Conservation (phyloP, 1,140 invertebrate species). For the Zaprionus ghesquierei region DNA sequence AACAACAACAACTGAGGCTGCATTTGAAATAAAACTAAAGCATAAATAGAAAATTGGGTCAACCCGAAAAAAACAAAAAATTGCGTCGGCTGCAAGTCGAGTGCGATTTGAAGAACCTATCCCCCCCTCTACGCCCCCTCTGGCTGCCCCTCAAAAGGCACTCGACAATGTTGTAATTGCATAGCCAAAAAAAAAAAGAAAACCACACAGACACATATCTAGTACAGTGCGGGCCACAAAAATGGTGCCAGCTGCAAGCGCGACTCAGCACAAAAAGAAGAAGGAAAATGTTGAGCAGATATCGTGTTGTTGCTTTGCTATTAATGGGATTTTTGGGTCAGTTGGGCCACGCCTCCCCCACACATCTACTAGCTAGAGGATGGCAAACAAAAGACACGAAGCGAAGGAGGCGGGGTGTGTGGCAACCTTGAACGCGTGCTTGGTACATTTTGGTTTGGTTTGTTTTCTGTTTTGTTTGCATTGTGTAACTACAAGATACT, state of each 20-base stretch:
- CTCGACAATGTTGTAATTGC: slow-evolving; percentile 54
- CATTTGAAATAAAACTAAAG: slow-evolving; percentile 8
- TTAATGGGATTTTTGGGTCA: slow-evolving; percentile 73
- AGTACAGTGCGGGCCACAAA: slow-evolving; percentile 53
- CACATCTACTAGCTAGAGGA: not conserved
- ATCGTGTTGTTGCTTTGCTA: slow-evolving; percentile 23
- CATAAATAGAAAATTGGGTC: slow-evolving; percentile 22
- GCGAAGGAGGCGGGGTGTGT: not conserved
- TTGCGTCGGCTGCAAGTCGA: slow-evolving; percentile 8
- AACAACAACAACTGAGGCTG: not conserved
- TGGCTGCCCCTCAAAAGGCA: not conserved
- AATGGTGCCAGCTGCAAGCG: slow-evolving; percentile 51
- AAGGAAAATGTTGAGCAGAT: slow-evolving; percentile 41
- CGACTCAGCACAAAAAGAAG: slow-evolving; percentile 69
- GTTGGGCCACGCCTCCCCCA: slow-evolving; percentile 22
- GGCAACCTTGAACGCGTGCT: slow-evolving; percentile 32
- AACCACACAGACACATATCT: not conserved
- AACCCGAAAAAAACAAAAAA: slow-evolving; percentile 1
- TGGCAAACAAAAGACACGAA: not conserved
- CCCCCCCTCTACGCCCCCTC: no score
- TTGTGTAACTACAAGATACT: slow-evolving; percentile 64
- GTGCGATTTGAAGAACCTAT: not conserved
- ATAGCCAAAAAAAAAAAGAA: slow-evolving; percentile 21
- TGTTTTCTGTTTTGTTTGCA: slow-evolving; percentile 14
- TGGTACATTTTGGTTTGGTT: not conserved